phyloP scores from a whole-genome alignment of 2,888 invertebrate species.

The Heliconius cydno region DNA sequence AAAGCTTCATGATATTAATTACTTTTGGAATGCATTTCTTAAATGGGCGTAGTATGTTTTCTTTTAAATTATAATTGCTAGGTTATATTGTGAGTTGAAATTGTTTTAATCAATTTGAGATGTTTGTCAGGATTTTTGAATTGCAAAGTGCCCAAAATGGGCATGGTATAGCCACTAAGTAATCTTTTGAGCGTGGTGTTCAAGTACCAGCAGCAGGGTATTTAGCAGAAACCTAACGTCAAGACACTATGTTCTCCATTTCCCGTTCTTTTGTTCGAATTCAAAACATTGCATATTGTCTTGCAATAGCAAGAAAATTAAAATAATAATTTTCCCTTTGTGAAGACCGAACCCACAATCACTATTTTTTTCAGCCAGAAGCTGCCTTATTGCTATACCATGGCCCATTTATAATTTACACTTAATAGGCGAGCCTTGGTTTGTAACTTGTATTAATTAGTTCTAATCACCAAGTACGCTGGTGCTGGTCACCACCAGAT shows the following conservation, averaged over 20 bases:
- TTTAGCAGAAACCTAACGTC: too few species aligned
- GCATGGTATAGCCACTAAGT: not conserved
- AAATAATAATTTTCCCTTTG: not conserved
- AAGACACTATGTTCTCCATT: too few species aligned
- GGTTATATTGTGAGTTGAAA: not conserved
- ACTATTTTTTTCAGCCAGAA: too few species aligned
- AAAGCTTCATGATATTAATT: conserved; percentile 42
- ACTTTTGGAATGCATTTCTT: conserved; percentile 15
- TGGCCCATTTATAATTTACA: not conserved
- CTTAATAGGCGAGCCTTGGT: too few species aligned
- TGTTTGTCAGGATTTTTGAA: not conserved
- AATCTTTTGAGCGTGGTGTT: not conserved
- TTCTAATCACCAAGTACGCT: not conserved
- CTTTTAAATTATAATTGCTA: conserved; percentile 8
- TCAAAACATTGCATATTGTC: too few species aligned
- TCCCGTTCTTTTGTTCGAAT: too few species aligned
- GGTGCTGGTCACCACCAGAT: not conserved
- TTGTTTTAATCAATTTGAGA: not conserved
- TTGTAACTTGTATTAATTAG: not conserved
- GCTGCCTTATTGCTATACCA: too few species aligned
- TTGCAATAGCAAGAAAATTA: not conserved
- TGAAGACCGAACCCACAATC: not conserved
- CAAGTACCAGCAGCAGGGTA: not conserved
- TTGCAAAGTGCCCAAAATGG: not conserved
- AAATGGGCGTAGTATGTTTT: not conserved